Percentiles rank a stretch among this genome's conserved stretches.
phyloP scores from a whole-genome alignment of 2,113 vertebrate species.

The Pelvicachromis taeniatus region DNA sequence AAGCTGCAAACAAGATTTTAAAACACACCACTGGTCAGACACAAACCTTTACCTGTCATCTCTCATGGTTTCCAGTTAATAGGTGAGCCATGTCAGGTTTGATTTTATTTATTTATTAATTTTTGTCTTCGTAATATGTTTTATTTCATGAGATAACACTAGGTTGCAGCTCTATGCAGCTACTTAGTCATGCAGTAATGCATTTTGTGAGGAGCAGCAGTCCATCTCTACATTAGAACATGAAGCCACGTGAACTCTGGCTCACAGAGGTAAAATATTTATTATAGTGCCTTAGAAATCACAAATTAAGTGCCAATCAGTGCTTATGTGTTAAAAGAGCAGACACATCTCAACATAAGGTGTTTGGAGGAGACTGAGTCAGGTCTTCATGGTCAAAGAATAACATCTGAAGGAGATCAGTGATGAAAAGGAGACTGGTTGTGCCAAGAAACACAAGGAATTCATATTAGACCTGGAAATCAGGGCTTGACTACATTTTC shows the following conservation, averaged over 20 bases:
- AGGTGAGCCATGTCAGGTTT: background rate
- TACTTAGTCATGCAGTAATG: rapidly evolving
- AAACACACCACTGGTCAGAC: background rate
- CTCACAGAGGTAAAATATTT: background rate
- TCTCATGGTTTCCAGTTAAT: background rate
- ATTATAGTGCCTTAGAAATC: background rate
- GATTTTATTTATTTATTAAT: background rate
- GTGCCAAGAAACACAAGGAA: background rate
- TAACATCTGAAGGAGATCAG: background rate
- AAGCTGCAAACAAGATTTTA: background rate
- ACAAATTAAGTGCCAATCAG: rapidly evolving
- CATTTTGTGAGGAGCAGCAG: background rate
- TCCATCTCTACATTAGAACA: background rate
- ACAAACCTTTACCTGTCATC: background rate
- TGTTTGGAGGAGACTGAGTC: background rate
- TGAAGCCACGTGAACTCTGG: rapidly evolving
- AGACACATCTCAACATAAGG: background rate
- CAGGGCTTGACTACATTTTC: background rate
- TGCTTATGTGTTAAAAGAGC: background rate
- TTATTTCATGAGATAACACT: background rate
- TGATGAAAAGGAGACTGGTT: background rate
- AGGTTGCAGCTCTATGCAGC: background rate
- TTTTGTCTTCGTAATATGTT: background rate
- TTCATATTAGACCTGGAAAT: background rate
- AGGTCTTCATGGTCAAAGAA: background rate